A percentile compares a stretch with the other conserved stretches of the same genome.
phyloP scores from a whole-genome alignment of 2,113 vertebrate genomes.

The Orthonyx spaldingii region DNA sequence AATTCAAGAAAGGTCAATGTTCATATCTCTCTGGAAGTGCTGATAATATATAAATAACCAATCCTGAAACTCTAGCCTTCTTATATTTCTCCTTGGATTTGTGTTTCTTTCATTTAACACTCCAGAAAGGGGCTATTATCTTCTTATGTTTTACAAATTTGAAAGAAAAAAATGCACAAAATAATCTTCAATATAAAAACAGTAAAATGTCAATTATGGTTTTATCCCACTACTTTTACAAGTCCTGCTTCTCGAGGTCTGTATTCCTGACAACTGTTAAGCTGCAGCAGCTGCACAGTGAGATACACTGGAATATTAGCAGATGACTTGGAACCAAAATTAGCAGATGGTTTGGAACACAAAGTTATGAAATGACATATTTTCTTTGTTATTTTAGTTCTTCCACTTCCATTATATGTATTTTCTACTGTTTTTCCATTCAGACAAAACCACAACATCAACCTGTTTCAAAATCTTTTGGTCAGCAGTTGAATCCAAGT shows the following conservation, averaged over 20 bases:
- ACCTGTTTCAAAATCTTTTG: background rate
- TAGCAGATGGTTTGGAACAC: background rate
- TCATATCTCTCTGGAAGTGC: background rate
- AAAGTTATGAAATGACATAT: background rate
- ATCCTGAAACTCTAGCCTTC: background rate
- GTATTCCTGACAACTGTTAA: background rate
- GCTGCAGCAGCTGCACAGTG: background rate
- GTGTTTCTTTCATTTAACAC: background rate
- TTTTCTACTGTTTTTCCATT: background rate
- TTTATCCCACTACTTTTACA: background rate
- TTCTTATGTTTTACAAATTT: background rate
- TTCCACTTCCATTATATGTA: background rate
- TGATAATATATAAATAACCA: background rate
- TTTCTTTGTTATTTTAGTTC: background rate
- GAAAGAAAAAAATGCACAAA: background rate
- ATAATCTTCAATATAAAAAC: background rate
- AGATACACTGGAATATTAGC: background rate
- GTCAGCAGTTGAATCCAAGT: background rate
- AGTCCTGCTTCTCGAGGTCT: background rate
- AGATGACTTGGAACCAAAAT: background rate
- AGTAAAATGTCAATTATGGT: background rate
- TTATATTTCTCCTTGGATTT: background rate
- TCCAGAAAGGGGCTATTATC: background rate
- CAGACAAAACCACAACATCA: background rate
- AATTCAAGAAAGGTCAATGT: background rate